A percentile compares a stretch with the other conserved stretches of the same genome.
These are phyloP conservation scores for Pangasius krempfi DNA, from an alignment of 2,797 vertebrate genomes.

Conservation along the genomic window DNA sequence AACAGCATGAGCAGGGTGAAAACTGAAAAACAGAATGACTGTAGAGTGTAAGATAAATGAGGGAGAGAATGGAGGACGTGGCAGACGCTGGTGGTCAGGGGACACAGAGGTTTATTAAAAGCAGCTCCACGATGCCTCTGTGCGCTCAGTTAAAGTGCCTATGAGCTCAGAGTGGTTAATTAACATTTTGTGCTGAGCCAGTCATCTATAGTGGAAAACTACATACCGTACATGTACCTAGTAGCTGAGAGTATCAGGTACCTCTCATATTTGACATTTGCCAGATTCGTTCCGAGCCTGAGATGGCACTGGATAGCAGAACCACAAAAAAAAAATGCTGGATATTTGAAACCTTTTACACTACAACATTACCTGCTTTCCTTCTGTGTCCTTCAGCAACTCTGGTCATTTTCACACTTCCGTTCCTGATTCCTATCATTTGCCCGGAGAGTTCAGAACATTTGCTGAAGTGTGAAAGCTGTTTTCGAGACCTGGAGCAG, in stretches of 20 bases:
- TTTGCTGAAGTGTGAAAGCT: background rate
- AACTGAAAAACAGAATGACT: background rate
- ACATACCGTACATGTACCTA: background rate
- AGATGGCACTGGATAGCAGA: background rate
- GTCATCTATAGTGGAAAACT: background rate
- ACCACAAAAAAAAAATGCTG: background rate
- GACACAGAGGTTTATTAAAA: background rate
- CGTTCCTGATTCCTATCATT: background rate
- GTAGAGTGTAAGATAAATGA: constrained; percentile 25
- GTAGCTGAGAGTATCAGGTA: background rate
- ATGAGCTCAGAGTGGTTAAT: constrained; percentile 8
- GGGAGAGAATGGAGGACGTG: constrained; percentile 20
- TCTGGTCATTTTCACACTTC: background rate
- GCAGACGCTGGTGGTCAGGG: constrained; percentile 11
- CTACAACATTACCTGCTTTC: background rate
- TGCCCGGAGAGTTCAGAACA: background rate
- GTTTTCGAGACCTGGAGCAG: background rate
- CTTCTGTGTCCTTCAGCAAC: background rate
- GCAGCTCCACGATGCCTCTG: background rate
- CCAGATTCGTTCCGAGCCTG: background rate
- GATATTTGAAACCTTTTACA: background rate
- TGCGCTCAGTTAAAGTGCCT: background rate
- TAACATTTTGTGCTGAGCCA: background rate
- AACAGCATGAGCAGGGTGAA: background rate
- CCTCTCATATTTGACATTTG: constrained; percentile 6